Base-by-base conservation (phyloP, 2,888 invertebrate genomes). In the Parnassius glacialis region DNA sequence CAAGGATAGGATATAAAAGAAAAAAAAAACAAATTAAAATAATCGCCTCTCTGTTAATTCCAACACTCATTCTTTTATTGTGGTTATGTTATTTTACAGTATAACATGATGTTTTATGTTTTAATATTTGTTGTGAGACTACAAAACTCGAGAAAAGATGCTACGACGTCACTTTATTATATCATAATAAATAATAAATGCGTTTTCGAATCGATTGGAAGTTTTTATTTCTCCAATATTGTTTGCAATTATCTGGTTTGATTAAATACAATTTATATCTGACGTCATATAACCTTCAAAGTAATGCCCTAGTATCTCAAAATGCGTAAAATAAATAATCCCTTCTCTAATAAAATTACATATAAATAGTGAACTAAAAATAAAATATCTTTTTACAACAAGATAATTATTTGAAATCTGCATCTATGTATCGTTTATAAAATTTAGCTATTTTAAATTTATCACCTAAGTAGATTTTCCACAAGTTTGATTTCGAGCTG, bases 71-170 rank as follows among this genome's bases (percentile, higher is more conserved):
- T 89, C 85, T 90, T 92, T 92, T 86, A 92, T 92, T 91, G 84
- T 83, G 83, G 84, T 88, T 16, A 87, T 90, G 86, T 84, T 77
- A 77, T 84, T 85, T 90, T 84, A 90, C 81, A 80, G 80, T 75
- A 77, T 78, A 75, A 78, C 74, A 80, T 73, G 69, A 69, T 75
- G 75, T 78, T 72, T 79, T 79, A 76, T 78, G 78, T 74, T 85
- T 87, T 90, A 85, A 80, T 91, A 92, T 92, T 92, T 92, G 92
- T 92, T 92, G 92, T 92, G 92, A 92, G 92, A 92, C 83, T 84
- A 85, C 80, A 83, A 80, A 80, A 74, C 76, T 76, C 70, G 67
- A 71, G 66, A 68, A 68, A 70, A 75, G 78, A 70, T 74, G 73
- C 67, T 73, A 78, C 79, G 83, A 82, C 78, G 79, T 78, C 79